Base-by-base conservation (phyloP, 2,797 vertebrate species). In the Oryzias dopingdopingensis region DNA sequence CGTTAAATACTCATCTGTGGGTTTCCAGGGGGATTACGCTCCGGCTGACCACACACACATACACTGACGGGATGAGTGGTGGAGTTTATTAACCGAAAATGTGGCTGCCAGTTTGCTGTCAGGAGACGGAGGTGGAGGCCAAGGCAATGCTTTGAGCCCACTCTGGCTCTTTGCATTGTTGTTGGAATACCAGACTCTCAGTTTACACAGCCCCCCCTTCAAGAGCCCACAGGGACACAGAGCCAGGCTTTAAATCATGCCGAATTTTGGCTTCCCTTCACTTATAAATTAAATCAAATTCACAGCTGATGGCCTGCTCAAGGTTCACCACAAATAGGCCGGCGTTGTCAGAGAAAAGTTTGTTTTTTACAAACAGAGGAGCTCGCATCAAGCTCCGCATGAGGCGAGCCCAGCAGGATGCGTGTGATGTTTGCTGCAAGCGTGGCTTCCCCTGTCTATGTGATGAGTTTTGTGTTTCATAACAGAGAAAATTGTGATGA, bases 81-180 rank as follows among this genome's bases (percentile, higher is more conserved):
- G 71, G 67, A 55, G 72, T 84, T 83, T 83, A 87, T 87, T 83
- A 85, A 81, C 52, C 57, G 22, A 22, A 50, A 56, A 56, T 62
- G 46, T 41, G 37, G 47, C 44, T 83, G 84, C 85, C 86, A 87
- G 85, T 61, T 80, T 51, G 66, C 83, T 87, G 88, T 87, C 86
- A 79, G 32, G 70, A 77, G 71, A 47, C 61, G 50, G 72, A 83
- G 22, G 59, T 18, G 37, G 53, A 72, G 74, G 84, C 86, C 82
- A 79, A 82, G 54, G 65, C 81, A 77, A 80, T 81, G 76, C 80
- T 73, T 67, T 40, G 74, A 77, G 68, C 85, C 74, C 82, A 73
- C 72, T 47, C 5, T 61, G 70, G 69, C 77, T 85, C 69, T 69
- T 61, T 52, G 72, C 68, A 70, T 78, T 63, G 60, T 70, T 88